Base-by-base conservation (phyloP, 2,888 invertebrate genomes). In the Saturnia pavonia region DNA sequence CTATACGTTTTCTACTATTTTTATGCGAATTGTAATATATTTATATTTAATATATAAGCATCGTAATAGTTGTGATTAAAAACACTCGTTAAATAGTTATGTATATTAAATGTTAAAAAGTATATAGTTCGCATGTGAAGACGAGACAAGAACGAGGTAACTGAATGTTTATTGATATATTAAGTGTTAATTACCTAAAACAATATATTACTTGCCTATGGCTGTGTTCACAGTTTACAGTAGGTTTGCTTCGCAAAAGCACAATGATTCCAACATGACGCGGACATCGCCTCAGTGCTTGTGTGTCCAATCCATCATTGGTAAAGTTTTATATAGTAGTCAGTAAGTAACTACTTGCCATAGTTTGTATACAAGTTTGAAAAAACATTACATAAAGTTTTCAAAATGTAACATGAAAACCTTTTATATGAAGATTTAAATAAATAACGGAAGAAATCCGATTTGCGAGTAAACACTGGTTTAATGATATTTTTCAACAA, bases 1-100 rank as follows among this genome's bases (percentile, higher is more conserved):
- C 57, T 60, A 60, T 60, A 60, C 27, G 3, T 60, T 60, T 60
- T 60, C 57, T 60, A 60, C 57, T 60, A 60, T 60, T 60, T 60
- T 14, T 60, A 60, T 60, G 57, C 27, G 27, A 27, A 60, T 60
- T 25, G 16, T 60, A 63, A 16, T 40, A 19, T 40, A 40, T 40
- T 65, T 40, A 40, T 40, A 34, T 63, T 19, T 63, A 63, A 16
- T 16, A 19, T 65, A 40, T 65, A 65, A 65, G 22, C n/a, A 65
- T 40, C 19, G 34, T 65, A 65, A 60, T 65, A 57, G 8, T 16
- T 57, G n/a, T 27, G 16, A 57, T 25, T 57, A 6, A 1, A 22
- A 65, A 34, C 34, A 34, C 9, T 65, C 16, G 40, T 63, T 27
- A 34, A 63, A 65, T n/a, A 60, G 3, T 27, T 14, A 27, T 65